Conservation (phyloP, 2,888 invertebrate species). For the Colletes collaris region DNA sequence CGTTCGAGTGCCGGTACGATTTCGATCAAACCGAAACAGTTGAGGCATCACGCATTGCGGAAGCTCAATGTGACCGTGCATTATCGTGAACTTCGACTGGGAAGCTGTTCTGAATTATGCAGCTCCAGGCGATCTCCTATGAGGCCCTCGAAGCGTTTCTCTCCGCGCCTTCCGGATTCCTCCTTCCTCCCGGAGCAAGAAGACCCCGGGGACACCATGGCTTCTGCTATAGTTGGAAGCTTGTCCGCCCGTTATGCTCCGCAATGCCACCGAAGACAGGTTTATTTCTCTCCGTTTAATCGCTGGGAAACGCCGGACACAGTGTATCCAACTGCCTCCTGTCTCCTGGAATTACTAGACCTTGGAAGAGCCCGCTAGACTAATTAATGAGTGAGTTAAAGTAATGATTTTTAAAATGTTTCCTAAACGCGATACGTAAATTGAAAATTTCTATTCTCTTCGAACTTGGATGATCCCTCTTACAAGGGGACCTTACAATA, state of each 20-base stretch:
- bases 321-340: conserved; percentile 36
- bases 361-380: conserved; percentile 16
- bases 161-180: conserved; percentile 24
- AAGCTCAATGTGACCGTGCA: conserved; percentile 42
- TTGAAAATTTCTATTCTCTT: no score
- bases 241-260: conserved; percentile 72
- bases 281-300: conserved; percentile 69
- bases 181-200: conserved; percentile 53
- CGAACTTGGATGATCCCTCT: no score
- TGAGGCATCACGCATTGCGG: conserved; percentile 28
- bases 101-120: conserved; percentile 67
- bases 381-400: conserved; percentile 31
- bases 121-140: conserved; percentile 53
- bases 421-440: no score
- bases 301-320: conserved; percentile 56
- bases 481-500: no score
- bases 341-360: conserved; percentile 47
- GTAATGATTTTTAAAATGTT: no score
- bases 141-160: conserved; percentile 28
- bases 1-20: conserved; percentile 31
- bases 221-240: conserved; percentile 69
- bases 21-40: conserved; percentile 49
- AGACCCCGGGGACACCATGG: conserved; percentile 62
- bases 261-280: conserved; percentile 72
- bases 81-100: conserved; percentile 65